A percentile compares a stretch with the other conserved stretches of the same genome.
phyloP scores from a whole-genome alignment of 2,888 invertebrate species.

The Muscina levida region DNA sequence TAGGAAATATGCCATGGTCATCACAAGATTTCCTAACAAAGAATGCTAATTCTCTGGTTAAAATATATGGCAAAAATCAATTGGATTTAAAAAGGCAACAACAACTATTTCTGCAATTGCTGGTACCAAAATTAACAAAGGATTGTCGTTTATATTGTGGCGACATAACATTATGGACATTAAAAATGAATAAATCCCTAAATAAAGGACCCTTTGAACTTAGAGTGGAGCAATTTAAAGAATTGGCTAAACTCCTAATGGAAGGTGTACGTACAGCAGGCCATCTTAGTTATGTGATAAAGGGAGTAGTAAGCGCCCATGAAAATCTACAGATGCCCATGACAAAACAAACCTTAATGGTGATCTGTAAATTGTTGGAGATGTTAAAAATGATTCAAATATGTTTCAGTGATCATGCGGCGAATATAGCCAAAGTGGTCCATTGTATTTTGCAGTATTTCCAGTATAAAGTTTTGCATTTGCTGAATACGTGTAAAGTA shows the following conservation, averaged over 20 bases:
- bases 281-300: conserved; percentile 83
- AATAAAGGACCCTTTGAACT: conserved; percentile 80
- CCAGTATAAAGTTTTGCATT: conserved; percentile 86
- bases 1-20: conserved; percentile 91
- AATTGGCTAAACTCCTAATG: conserved; percentile 71
- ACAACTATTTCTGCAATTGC: conserved; percentile 82
- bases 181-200: conserved; percentile 82
- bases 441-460: conserved; percentile 90
- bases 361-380: conserved; percentile 90
- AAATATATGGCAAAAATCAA: conserved; percentile 80
- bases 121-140: conserved; percentile 83
- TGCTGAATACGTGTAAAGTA: conserved; percentile 84
- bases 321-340: conserved; percentile 87
- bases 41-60: conserved; percentile 82
- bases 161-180: conserved; percentile 83
- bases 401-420: conserved; percentile 85
- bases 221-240: conserved; percentile 82
- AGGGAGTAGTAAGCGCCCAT: conserved; percentile 85
- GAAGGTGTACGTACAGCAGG: conserved; percentile 86
- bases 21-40: conserved; percentile 89
- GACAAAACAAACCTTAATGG: conserved; percentile 86
- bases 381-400: conserved; percentile 88
- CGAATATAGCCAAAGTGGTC: conserved; percentile 86
- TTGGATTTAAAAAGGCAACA: conserved; percentile 80
- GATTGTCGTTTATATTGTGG: conserved; percentile 81